Evolutionary conservation across 2,113 vertebrate species (phyloP), one percentile per base, ranked within the genome.

Genomic region (Serinus canaria): DNA sequence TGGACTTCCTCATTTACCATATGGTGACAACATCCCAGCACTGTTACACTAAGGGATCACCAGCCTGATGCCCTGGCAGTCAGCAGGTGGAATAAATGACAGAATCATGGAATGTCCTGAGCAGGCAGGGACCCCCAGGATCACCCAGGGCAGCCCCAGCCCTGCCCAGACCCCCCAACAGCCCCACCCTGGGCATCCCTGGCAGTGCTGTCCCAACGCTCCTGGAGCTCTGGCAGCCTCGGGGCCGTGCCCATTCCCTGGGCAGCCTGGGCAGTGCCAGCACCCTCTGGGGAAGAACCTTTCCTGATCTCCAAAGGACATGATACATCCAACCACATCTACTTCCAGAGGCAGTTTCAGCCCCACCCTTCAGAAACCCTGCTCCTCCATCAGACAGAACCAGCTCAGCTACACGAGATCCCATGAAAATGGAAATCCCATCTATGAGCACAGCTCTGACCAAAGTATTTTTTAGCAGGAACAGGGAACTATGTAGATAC

Each of bases 291-390:
- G 27, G 43, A 59, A 50, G 37, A 24, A 28, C 18, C 31, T 44
- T 43, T 7, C 76, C 68, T n/a, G 22, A 1, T 2, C 9, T 7
- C 52, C 52, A 67, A n/a, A 74, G 68, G 23, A 44, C 19, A 30
- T 0, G 25, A 27, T 6, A 2, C 1, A 76, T 28, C 35, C 76
- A 59, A 20, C 25, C 25, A 13, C 0, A 1, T 21, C 33, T 49
- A 73, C 4, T 27, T 31, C 30, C 47, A 64, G 33, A 31, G 43
- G 25, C 21, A 35, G 16, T 15, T 59, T 47, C 69, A 69, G 43
- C 28, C 44, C 30, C 41, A 10, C 17, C 37, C 19, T 66, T 58
- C 5, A 1, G 0, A 13, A 2, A 3, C 14, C 17, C 60, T 21
- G 41, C 15, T 60, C 58, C 58, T 72, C 69, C 58, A 30, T 3